These are phyloP conservation scores for Drosophila borborema DNA, from an alignment of 2,888 invertebrate species.

Conservation along the genomic window DNA sequence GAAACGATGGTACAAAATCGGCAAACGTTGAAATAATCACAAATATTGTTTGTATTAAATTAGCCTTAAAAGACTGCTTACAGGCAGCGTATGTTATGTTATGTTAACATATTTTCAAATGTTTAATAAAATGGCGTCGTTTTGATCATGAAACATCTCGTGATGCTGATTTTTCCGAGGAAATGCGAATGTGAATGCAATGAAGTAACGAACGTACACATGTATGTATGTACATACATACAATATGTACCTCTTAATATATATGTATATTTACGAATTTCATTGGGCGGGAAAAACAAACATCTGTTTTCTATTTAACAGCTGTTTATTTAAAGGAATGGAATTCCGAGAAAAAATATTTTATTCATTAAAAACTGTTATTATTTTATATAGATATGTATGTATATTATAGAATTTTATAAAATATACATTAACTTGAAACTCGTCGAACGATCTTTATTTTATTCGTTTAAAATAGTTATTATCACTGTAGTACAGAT, in stretches of 20 bases:
- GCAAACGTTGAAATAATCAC: conserved; percentile 4
- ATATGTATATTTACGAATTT: neutral
- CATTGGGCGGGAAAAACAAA: conserved; percentile 1
- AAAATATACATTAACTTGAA: too few relatives aligned
- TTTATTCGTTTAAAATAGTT: neutral
- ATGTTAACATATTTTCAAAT: conserved; percentile 50
- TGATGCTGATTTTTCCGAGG: conserved; percentile 21
- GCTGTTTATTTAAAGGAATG: neutral
- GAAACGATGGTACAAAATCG: conserved; percentile 33
- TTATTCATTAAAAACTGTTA: neutral
- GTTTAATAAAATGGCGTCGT: conserved; percentile 66
- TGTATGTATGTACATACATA: neutral
- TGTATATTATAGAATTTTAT: too few relatives aligned
- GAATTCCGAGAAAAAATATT: neutral
- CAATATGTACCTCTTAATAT: too few relatives aligned
- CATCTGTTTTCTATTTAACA: neutral
- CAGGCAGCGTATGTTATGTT: conserved; percentile 49
- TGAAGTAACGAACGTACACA: neutral
- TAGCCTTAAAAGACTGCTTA: conserved; percentile 12
- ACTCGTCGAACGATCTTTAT: too few relatives aligned
- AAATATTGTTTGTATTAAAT: conserved; percentile 19
- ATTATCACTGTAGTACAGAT: neutral
- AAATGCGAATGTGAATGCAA: neutral
- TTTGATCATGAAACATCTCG: conserved; percentile 22
- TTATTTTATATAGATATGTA: too few relatives aligned